Evolutionary conservation across 2,113 vertebrate species (phyloP), one percentile per base, ranked within the genome.

Genomic region (Mola mola): DNA sequence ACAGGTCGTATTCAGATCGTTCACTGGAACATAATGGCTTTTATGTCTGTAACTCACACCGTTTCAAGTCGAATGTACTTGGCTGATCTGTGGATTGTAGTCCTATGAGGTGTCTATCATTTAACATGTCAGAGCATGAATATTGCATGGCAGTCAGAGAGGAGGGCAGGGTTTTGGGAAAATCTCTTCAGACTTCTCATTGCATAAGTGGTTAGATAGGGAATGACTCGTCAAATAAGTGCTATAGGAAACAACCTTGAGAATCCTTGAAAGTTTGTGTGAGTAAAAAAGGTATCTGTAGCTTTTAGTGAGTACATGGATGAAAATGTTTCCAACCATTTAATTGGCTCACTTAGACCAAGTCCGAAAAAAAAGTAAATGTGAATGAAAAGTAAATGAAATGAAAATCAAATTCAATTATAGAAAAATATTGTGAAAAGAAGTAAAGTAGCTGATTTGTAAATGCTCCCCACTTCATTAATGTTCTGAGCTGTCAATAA

Each of bases 61-160:
- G 61, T 71, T 84, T 76, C 25, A 47, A 72, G 36, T 63, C 8
- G 53, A 66, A 51, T 52, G 66, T 48, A 43, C 42, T 70, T 19
- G 72, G 66, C 57, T 57, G 67, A 49, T 47, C 53, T 2, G 50
- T 25, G 44, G 64, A 58, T 40, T 48, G 51, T 19, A 21, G 42
- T 74, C 69, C 66, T 72, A 19, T 59, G 51, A 74, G 75, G 36
- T 49, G 38, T 75, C 73, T n/a, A n/a, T 79, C 38, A 53, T 62
- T 79, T 47, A 55, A 56, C 51, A 65, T 47, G 40, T 33, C 58
- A 52, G 31, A 3, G 57, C 61, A 81, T 79, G 68, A 81, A 83
- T 74, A 65, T 43, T 79, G 72, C 66, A 75, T 52, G 55, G 34
- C 16, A 7, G 31, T 47, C 40, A 12, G 37, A 21, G 26, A 43